A percentile compares a stretch with the other conserved stretches of the same genome.
These are phyloP conservation scores for Erebia aethiops DNA, from an alignment of 2,888 invertebrate species.

Conservation along the genomic window DNA sequence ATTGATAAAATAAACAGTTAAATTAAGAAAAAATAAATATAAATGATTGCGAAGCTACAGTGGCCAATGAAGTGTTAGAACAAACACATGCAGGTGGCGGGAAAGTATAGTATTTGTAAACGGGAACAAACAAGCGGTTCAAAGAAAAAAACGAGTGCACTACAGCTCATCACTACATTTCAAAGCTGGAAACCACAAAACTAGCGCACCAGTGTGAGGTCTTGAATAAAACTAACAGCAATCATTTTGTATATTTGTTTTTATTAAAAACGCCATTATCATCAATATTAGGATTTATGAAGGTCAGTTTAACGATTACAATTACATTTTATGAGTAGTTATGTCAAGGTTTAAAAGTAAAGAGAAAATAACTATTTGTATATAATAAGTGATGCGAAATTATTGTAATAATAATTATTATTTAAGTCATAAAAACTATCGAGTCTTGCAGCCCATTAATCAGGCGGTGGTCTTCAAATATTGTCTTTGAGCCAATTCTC, in stretches of 20 bases:
- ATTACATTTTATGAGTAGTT: slow-evolving; percentile 80
- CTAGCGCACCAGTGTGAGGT: slow-evolving; percentile 27
- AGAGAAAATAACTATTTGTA: slow-evolving; percentile 70
- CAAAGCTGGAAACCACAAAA: slow-evolving; percentile 26
- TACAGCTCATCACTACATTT: slow-evolving; percentile 29
- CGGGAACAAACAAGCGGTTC: slow-evolving; percentile 41
- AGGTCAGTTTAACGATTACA: slow-evolving; percentile 83
- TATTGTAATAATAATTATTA: slow-evolving; percentile 41
- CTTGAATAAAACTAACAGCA: slow-evolving; percentile 73
- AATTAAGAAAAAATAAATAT: slow-evolving; percentile 62
- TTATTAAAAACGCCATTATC: slow-evolving; percentile 84
- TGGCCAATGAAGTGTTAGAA: slow-evolving; percentile 74
- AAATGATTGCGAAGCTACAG: slow-evolving; percentile 81
- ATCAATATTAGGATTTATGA: slow-evolving; percentile 83
- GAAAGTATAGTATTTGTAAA: slow-evolving; percentile 46
- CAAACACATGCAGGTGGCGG: slow-evolving; percentile 69
- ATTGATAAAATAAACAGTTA: slow-evolving; percentile 63
- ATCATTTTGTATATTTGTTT: slow-evolving; percentile 78
- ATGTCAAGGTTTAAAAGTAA: slow-evolving; percentile 78
- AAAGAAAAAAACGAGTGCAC: slow-evolving; percentile 41
- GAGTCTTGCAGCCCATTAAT: slow-evolving; percentile 53
- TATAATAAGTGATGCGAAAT: slow-evolving; percentile 48
- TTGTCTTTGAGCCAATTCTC: slow-evolving; percentile 38
- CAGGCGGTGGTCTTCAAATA: slow-evolving; percentile 32
- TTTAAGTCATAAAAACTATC: slow-evolving; percentile 37